Conservation (phyloP, 2,113 vertebrate genomes). For the Cavia aperea region DNA sequence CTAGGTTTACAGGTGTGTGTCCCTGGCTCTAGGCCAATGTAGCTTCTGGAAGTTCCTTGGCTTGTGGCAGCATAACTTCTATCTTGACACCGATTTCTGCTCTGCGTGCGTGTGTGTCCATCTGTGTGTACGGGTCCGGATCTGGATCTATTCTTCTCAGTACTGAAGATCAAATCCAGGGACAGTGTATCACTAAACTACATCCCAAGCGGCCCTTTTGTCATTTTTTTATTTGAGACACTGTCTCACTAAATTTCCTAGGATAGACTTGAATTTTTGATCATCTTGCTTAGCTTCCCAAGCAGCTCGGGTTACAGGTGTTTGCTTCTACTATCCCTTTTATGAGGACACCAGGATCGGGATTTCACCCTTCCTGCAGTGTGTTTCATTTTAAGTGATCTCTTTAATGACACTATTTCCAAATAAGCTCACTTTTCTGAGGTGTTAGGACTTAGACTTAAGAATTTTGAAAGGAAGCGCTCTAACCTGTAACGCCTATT, state of each 20-base stretch:
- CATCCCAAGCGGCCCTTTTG: not conserved
- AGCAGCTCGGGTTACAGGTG: not conserved
- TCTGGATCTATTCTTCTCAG: not conserved
- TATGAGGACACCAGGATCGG: not conserved
- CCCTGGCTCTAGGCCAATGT: not conserved
- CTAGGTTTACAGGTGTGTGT: not conserved
- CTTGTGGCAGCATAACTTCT: not conserved
- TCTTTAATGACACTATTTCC: not conserved
- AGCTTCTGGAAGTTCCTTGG: not conserved
- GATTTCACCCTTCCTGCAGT: not conserved
- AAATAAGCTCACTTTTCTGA: slow-evolving; percentile 29
- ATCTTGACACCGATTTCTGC: not conserved
- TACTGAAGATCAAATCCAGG: not conserved
- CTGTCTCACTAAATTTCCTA: not conserved
- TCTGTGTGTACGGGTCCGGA: too few relatives aligned
- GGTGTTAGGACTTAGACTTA: not conserved
- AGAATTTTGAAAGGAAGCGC: not conserved
- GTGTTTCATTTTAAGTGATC: not conserved
- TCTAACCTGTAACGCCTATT: not conserved
- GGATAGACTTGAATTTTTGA: not conserved
- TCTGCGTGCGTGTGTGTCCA: not conserved
- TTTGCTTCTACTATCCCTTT: not conserved
- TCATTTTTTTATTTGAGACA: not conserved
- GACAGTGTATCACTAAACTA: too few relatives aligned
- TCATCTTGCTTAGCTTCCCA: not conserved